Evolutionary conservation across 35 echinoderm and acorn worm genomes (phyloP), one percentile per base, ranked within the genome.

Genomic region (Patiria miniata): DNA sequence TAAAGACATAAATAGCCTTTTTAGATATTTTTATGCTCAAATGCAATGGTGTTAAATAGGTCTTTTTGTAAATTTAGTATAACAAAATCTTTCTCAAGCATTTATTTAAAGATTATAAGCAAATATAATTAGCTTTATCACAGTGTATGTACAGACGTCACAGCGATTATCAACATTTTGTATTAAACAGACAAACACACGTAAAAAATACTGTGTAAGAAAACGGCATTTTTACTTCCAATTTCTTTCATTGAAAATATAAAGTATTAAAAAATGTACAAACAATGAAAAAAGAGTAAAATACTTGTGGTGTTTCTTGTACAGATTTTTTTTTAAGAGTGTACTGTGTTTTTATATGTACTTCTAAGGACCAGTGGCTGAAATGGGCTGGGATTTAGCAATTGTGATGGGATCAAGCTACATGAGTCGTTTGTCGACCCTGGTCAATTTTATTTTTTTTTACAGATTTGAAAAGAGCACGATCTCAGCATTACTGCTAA

Each of bases 71-170:
- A 26, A 32, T 73, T 73, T 73, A 26, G 65, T 73, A 36, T 32
- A 73, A 73, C 34, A 34, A 73, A 34, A 26, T n/a, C 26, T 28
- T 23, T 34, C 34, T 73, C 65, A 73, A 26, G 14, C 23, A 34
- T 34, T 73, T 73, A 73, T 73, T 73, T 73, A 30, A 73, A 73
- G 34, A 73, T 32, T 73, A 26, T 73, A 73, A 73, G 65, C 65
- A 73, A 73, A 73, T 73, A 73, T 14, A 73, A 73, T 73, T 26
- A 23, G 19, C 65, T n/a, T n/a, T 32, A 34, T 36, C 26, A 73
- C 65, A 73, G 65, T 73, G 65, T 28, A 32, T 73, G 65, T 73
- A 73, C 23, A 73, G 26, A 73, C 9, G 26, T 10, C 65, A 26
- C 23, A 26, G 29, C 1, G 65, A 73, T 60, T 60, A 60, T 60